These are phyloP conservation scores for Callosobruchus maculatus DNA, from an alignment of 2,888 invertebrate genomes.

Conservation along the genomic window DNA sequence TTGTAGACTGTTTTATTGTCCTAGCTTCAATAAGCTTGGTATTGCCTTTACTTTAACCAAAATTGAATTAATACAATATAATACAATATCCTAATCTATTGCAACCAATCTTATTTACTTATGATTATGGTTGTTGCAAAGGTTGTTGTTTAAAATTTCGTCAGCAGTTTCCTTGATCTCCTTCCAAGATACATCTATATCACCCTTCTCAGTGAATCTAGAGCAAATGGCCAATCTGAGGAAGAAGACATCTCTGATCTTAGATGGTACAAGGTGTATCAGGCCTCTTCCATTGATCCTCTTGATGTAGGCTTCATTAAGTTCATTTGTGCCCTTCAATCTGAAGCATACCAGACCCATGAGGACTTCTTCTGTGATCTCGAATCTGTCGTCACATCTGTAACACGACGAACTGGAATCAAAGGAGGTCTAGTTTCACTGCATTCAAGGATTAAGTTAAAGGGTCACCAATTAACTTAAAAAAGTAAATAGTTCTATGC, in stretches of 20 bases:
- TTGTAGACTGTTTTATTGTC: too few relatives aligned
- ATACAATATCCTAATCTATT: background rate
- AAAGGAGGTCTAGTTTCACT: too few relatives aligned
- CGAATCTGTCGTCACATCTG: constrained; percentile 63
- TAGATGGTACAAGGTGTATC: constrained; percentile 90
- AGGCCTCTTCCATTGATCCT: constrained; percentile 84
- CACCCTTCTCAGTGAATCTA: constrained; percentile 72
- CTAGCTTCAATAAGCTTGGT: too few relatives aligned
- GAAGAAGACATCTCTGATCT: constrained; percentile 79
- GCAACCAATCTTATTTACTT: background rate
- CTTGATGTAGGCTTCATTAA: constrained; percentile 77
- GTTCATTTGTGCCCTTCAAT: constrained; percentile 79
- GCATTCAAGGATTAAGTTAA: too few relatives aligned
- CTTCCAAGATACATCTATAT: constrained; percentile 83
- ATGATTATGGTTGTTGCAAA: constrained; percentile 2
- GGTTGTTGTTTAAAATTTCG: constrained; percentile 54
- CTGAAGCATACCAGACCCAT: constrained; percentile 97
- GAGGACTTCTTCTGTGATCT: constrained; percentile 83
- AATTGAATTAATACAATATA: constrained; percentile 4
- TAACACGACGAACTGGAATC: background rate
- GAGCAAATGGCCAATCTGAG: constrained; percentile 89
- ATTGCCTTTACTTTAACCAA: background rate
- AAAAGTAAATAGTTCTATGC: too few relatives aligned
- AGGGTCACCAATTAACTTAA: too few relatives aligned
- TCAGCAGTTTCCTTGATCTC: constrained; percentile 76